A percentile compares a stretch with the other conserved stretches of the same genome.
phyloP scores from a whole-genome alignment of 2,888 invertebrate genomes.

The Polia nebulosa region DNA sequence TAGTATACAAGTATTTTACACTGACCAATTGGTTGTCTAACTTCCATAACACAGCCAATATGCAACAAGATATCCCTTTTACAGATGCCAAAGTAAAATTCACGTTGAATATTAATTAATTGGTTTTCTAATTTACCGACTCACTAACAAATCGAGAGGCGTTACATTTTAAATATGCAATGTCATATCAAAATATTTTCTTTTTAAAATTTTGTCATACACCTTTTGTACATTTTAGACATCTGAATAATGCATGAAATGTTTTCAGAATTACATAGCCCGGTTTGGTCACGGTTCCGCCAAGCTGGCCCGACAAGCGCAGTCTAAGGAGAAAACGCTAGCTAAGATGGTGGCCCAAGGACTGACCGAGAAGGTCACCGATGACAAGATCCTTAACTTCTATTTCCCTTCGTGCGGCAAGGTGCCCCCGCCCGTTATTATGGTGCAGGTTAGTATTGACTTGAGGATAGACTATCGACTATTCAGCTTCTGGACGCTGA shows the following conservation, averaged over 20 bases:
- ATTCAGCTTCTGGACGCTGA: too few relatives aligned
- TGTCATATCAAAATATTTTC: conserved; percentile 3
- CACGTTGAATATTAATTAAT: not conserved
- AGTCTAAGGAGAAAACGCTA: conserved; percentile 99
- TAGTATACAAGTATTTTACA: not conserved
- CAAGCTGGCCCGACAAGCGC: conserved; percentile 99
- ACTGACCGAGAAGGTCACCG: conserved; percentile 97
- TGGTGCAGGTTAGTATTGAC: conserved; percentile 94
- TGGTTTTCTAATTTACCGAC: too few relatives aligned
- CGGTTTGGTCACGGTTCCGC: conserved; percentile 99
- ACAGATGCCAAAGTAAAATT: not conserved
- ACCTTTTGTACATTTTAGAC: not conserved
- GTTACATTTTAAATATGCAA: conserved; percentile 28
- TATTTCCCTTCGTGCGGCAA: conserved; percentile 99
- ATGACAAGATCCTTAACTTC: conserved; percentile 98
- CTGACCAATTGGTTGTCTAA: not conserved
- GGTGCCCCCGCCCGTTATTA: conserved; percentile 99
- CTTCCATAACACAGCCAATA: not conserved
- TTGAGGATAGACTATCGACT: not conserved
- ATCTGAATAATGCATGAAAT: not conserved
- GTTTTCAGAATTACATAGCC: conserved; percentile 97
- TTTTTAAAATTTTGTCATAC: not conserved
- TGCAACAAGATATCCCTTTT: not conserved
- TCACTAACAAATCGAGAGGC: not conserved
- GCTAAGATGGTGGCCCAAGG: conserved; percentile 99